Percentiles rank a stretch among this genome's conserved stretches.
Evolutionary conservation across 2,113 vertebrate species (phyloP).

Genomic region (Eurystomus gularis): DNA sequence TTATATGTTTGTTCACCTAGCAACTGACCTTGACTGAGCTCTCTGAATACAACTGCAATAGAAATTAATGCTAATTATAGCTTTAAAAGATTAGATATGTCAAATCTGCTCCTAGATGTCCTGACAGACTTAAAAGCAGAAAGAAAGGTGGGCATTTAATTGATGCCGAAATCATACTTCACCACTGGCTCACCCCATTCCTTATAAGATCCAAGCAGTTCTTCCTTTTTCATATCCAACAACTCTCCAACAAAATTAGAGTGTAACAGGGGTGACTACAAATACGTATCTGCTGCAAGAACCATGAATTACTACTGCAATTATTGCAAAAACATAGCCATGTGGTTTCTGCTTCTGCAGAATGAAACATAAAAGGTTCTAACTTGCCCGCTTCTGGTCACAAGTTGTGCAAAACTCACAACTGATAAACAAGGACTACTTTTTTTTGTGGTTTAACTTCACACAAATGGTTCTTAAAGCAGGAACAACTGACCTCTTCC

Average conservation of each 20-base stretch:
- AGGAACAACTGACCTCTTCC: slow-evolving; percentile 2
- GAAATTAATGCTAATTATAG: slow-evolving; percentile 29
- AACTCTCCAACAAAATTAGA: background rate
- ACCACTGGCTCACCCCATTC: background rate
- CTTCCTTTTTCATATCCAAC: background rate
- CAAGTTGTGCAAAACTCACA: background rate
- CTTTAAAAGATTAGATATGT: background rate
- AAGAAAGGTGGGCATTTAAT: background rate
- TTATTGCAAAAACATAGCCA: background rate
- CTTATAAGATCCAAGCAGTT: background rate
- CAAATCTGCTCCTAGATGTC: background rate
- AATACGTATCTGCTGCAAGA: background rate
- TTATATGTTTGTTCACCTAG: background rate
- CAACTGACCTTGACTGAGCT: background rate
- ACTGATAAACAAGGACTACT: background rate
- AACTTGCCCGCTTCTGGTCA: background rate
- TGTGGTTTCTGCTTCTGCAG: background rate
- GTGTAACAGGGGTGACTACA: background rate
- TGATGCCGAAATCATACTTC: background rate
- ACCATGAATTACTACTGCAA: background rate
- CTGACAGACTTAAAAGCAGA: background rate
- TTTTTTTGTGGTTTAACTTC: background rate
- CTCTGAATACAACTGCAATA: background rate
- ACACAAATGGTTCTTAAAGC: background rate
- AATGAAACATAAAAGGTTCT: background rate